phyloP scores from a whole-genome alignment of 1,140 invertebrate genomes.

The Lepidurus apus region DNA sequence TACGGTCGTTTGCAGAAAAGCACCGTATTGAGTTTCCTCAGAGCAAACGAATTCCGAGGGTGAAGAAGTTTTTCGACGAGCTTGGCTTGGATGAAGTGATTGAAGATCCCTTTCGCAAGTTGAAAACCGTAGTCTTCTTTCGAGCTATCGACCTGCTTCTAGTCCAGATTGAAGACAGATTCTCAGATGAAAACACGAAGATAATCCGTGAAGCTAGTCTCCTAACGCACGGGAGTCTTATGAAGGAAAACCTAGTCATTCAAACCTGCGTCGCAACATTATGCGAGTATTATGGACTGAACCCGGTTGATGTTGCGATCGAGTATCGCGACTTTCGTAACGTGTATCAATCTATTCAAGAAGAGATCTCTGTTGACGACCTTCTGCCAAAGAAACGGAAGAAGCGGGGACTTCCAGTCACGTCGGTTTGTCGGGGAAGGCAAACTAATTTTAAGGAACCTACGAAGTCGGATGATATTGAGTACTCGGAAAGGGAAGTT shows the following conservation, averaged over 20 bases:
- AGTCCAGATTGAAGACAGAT: background rate
- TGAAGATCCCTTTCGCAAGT: background rate
- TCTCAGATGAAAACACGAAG: background rate
- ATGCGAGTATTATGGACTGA: slow-evolving; percentile 3
- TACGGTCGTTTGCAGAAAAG: background rate
- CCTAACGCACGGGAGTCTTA: background rate
- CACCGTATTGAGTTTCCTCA: background rate
- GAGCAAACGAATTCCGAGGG: background rate
- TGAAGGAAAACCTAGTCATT: background rate
- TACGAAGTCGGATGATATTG: slow-evolving; percentile 2
- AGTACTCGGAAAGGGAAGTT: background rate
- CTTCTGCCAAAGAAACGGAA: slow-evolving; percentile 9
- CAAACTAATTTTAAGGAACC: background rate
- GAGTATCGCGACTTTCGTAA: background rate
- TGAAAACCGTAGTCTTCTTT: background rate
- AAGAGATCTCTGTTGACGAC: background rate
- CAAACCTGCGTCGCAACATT: background rate
- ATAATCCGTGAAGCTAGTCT: slow-evolving; percentile 14
- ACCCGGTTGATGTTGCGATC: background rate
- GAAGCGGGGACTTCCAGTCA: background rate
- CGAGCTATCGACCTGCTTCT: background rate
- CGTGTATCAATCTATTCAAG: background rate
- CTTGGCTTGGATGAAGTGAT: background rate
- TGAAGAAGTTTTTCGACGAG: background rate
- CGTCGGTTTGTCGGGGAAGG: background rate